A percentile compares a stretch with the other conserved stretches of the same genome.
Evolutionary conservation across 2,797 vertebrate species (phyloP).

Genomic region (Scolopax bukidnonensis): DNA sequence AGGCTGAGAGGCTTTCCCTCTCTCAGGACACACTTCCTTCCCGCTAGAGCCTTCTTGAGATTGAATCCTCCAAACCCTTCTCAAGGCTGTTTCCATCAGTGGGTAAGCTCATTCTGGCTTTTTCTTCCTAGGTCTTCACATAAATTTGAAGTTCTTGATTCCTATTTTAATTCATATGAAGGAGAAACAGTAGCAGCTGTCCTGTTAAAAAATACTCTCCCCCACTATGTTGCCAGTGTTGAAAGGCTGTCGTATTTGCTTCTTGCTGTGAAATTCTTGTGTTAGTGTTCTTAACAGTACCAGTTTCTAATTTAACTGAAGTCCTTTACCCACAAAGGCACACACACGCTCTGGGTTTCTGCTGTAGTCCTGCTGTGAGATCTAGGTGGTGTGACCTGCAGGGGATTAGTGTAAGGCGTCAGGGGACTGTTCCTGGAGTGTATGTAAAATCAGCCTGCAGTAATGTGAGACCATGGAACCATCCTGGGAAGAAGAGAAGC

Average conservation of each 20-base stretch:
- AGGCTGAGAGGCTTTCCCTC: not conserved
- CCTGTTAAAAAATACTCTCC: not conserved
- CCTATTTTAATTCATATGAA: not conserved
- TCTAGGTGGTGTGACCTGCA: not conserved
- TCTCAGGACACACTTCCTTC: not conserved
- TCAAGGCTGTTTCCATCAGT: not conserved
- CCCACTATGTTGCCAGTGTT: not conserved
- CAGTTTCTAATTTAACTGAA: not conserved
- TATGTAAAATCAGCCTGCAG: constrained; percentile 4
- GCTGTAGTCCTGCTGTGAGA: not conserved
- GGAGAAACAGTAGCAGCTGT: not conserved
- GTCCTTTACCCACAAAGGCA: not conserved
- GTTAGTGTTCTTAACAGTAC: not conserved
- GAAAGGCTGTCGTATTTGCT: not conserved
- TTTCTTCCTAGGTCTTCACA: not conserved
- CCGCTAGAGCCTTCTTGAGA: not conserved
- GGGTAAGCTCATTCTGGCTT: not conserved
- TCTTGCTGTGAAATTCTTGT: not conserved
- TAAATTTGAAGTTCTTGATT: not conserved
- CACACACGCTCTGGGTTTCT: not conserved
- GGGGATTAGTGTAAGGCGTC: not conserved
- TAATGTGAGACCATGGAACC: constrained; percentile 32
- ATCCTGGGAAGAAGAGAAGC: constrained; percentile 25
- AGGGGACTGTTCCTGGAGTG: not conserved
- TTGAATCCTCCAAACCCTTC: not conserved